Evolutionary conservation across 2,113 vertebrate species (phyloP), one percentile per base, ranked within the genome.

Genomic region (Talpa occidentalis): DNA sequence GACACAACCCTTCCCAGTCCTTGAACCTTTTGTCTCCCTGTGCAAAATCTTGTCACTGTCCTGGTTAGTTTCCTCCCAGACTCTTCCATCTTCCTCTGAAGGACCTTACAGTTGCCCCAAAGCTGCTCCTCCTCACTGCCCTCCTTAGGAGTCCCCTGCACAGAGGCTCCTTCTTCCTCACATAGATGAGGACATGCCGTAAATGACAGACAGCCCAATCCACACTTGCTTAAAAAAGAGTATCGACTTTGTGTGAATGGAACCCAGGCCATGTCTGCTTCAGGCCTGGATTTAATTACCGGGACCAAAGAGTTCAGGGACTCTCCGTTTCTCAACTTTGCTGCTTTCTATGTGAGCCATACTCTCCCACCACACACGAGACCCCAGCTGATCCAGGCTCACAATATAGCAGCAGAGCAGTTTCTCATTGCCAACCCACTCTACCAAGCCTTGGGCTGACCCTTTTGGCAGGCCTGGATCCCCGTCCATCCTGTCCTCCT

Each of bases 291-390:
- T 44, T 59, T 70, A 66, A n/a, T 40, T 70, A 40, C 5, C 35
- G 81, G 62, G 21, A 49, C 64, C 62, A 42, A 67, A 26, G 69
- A 37, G 26, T 35, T n/a, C 3, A 42, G 67, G 59, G 37, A 44
- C 5, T 17, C 37, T 28, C 44, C 21, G 9, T 59, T 52, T 64
- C 21, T 37, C 76, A 79, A 64, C 19, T 83, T 83, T 70, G 5
- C 44, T 93, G 37, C 66, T 44, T 64, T 56, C 28, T 24, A 2
- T 0, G 16, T 35, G n/a, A 16, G 11, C 79, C 86, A 16, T 4
- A 14, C 10, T 78, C 80, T n/a, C 9, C 26, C n/a, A 64, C 16
- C 4, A 14, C n/a, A 3, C 6, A 0, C 0, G 6, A 81, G 40
- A 62, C 19, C 12, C 52, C 24, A 49, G 77, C 47, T 67, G 66